phyloP scores from a whole-genome alignment of 2,113 vertebrate genomes.

The Epinephelus moara region DNA sequence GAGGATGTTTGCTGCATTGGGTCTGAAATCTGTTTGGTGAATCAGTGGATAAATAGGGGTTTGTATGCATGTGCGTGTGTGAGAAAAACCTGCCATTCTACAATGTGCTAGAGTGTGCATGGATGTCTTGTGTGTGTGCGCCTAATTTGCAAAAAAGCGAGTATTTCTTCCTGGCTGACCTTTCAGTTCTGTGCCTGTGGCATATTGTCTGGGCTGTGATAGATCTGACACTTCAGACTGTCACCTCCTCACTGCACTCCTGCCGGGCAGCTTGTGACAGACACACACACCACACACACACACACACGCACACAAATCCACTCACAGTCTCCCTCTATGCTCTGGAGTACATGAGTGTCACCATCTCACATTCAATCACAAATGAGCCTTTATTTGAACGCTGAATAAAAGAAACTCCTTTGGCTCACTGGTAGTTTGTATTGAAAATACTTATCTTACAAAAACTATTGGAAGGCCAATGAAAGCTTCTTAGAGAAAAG shows the following conservation, averaged over 20 bases:
- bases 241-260: conserved; percentile 27
- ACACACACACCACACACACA: conserved; percentile 2
- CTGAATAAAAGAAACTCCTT: neutral
- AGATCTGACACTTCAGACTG: conserved; percentile 51
- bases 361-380: conserved; percentile 10
- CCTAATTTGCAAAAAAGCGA: conserved; percentile 2
- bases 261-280: conserved; percentile 13
- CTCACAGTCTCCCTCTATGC: neutral
- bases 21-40: neutral
- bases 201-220: conserved; percentile 17
- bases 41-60: neutral
- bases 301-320: neutral
- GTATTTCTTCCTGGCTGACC: conserved; percentile 40
- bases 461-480: neutral
- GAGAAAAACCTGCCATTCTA: neutral
- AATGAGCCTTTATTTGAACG: conserved; percentile 5
- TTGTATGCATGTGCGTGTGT: neutral
- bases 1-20: neutral
- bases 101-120: neutral
- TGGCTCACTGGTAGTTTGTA: neutral
- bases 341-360: neutral
- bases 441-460: neutral
- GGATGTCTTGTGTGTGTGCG: conserved; percentile 10
- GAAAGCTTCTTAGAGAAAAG: neutral
- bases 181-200: conserved; percentile 42